These are phyloP conservation scores for Eupeodes corollae DNA, from an alignment of 1,140 invertebrate genomes.

Conservation along the genomic window DNA sequence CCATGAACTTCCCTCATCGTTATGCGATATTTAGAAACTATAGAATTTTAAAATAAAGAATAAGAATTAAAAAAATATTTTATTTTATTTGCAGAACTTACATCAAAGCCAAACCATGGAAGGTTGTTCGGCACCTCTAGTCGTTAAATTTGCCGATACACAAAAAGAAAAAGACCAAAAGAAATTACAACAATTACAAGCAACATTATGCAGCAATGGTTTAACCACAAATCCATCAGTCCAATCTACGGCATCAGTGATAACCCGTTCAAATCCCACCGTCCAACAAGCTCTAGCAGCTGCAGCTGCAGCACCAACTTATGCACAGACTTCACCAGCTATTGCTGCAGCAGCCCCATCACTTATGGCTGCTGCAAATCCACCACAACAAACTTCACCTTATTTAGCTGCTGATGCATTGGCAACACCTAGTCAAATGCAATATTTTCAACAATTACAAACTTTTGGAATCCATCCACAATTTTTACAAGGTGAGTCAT, in stretches of 20 bases:
- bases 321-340: conserved; percentile 8
- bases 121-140: conserved; percentile 91
- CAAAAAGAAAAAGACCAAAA: conserved; percentile 98
- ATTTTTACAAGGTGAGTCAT: conserved; percentile 45
- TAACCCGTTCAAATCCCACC: conserved; percentile 14
- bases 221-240: conserved; percentile 42
- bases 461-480: conserved; percentile 63
- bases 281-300: conserved; percentile 11
- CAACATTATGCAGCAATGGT: conserved; percentile 62
- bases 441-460: conserved; percentile 66
- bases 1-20: too few relatives aligned
- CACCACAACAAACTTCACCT: conserved; percentile 9
- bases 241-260: conserved; percentile 14
- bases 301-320: conserved; percentile 22
- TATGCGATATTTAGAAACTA: too few relatives aligned
- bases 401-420: conserved; percentile 42
- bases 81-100: conserved; percentile 49
- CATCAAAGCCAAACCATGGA: conserved; percentile 99
- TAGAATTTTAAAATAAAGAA: too few relatives aligned
- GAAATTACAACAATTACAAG: conserved; percentile 80
- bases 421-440: conserved; percentile 50
- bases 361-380: conserved; percentile 30
- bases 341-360: conserved; percentile 35
- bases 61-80: too few relatives aligned
- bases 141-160: conserved; percentile 97